Evolutionary conservation across 2,113 vertebrate species (phyloP), one percentile per base, ranked within the genome.

Genomic region (Hyaena hyaena): DNA sequence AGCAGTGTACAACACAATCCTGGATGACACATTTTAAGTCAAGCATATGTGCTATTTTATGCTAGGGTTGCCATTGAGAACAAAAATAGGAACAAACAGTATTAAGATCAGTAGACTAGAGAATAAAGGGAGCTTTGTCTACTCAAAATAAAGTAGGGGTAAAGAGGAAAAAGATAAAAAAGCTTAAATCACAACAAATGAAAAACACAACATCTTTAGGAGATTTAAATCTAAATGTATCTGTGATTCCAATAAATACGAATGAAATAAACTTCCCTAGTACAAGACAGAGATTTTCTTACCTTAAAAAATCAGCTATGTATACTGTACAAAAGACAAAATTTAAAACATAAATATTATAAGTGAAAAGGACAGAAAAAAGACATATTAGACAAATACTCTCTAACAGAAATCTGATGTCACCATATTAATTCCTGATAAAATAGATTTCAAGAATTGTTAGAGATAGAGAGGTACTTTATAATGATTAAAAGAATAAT

Each of bases 191-290:
- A 90, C 3, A 77, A 26, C 0, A 95, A 93, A 76, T 39, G 17
- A 11, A 19, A 96, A 94, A 80, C 35, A 61, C 28, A 68, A 88
- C 88, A 66, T 26, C 31, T 95, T 85, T 76, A 4, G 6, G 28
- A 91, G 45, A 93, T 80, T 45, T 55, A 58, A 86, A 66, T 92
- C 55, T 69, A 80, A 97, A 95, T 69, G 35, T 90, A 90, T 53
- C 39, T 73, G 4, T 77, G 96, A 96, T 58, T 90, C 69, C 28
- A 97, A 87, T 80, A 96, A 97, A 88, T 93, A 35, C 76, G 33
- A 96, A 83, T 90, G 48, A 95, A 69, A 45, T 94, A 97, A 94
- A 84, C 9, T 97, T 90, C 10, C 69, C 33, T 84, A 73, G 10
- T 76, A 92, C 89, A 97, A 90, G 73, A 48, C 80, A 97, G 33